These are phyloP conservation scores for Erannis defoliaria DNA, from an alignment of 2,888 invertebrate genomes.

Conservation along the genomic window DNA sequence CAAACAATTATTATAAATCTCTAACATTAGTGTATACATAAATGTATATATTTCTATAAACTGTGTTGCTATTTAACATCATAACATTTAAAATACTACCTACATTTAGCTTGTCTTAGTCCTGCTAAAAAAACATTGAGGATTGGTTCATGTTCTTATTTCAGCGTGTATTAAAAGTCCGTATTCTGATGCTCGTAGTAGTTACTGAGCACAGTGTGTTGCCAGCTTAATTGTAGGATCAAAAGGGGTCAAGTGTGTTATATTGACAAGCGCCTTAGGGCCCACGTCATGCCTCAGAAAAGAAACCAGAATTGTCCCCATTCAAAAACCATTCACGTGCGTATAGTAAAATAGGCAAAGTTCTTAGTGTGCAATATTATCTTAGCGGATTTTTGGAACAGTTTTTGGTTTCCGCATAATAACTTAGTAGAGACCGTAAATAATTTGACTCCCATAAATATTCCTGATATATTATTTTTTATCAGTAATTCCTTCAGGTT, in stretches of 20 bases:
- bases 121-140: neutral
- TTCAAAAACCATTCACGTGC: neutral
- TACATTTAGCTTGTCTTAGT: neutral
- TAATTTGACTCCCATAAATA: too few species aligned
- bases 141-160: neutral
- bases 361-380: too few species aligned
- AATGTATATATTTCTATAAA: too few species aligned
- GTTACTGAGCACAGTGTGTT: conserved; percentile 64
- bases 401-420: too few species aligned
- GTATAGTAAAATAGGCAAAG: too few species aligned
- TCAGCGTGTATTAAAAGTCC: conserved; percentile 11
- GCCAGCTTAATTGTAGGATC: conserved; percentile 84
- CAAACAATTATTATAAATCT: neutral
- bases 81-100: neutral
- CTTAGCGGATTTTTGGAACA: too few species aligned
- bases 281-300: conserved; percentile 77
- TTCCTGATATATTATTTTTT: too few species aligned
- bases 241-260: conserved; percentile 86
- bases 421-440: too few species aligned
- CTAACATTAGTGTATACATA: neutral
- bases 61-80: too few species aligned
- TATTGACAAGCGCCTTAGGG: conserved; percentile 84
- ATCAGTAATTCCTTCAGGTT: too few species aligned
- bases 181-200: conserved; percentile 25
- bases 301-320: conserved; percentile 40